phyloP scores from a whole-genome alignment of 1,140 invertebrate species.

The Macrobrachium rosenbergii region DNA sequence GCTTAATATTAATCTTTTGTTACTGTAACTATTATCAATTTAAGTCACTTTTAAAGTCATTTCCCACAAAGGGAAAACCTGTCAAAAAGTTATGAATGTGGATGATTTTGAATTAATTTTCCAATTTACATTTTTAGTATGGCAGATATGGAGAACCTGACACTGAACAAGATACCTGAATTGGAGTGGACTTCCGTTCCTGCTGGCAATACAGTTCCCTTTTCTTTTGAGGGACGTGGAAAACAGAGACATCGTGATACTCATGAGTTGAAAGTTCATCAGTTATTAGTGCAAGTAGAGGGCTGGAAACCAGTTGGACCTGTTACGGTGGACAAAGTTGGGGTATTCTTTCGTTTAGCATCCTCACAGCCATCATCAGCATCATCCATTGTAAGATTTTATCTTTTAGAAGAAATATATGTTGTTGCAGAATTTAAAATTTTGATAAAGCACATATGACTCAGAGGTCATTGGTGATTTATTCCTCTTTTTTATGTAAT shows the following conservation, averaged over 20 bases:
- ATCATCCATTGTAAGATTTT: constrained; percentile 29
- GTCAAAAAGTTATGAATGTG: too few relatives aligned
- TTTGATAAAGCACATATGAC: too few relatives aligned
- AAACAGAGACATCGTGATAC: constrained; percentile 84
- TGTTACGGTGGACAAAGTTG: constrained; percentile 95
- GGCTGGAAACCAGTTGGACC: constrained; percentile 90
- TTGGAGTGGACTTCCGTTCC: constrained; percentile 78
- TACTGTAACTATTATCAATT: too few relatives aligned
- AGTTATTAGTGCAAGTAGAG: constrained; percentile 88
- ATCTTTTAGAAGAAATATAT: not conserved
- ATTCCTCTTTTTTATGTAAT: too few relatives aligned
- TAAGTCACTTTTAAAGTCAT: too few relatives aligned
- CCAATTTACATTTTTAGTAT: constrained; percentile 24
- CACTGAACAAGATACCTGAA: constrained; percentile 2
- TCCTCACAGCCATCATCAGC: constrained; percentile 67
- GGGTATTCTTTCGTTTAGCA: constrained; percentile 90
- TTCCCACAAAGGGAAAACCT: too few relatives aligned
- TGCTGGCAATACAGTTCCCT: constrained; percentile 81
- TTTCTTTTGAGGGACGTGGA: constrained; percentile 84
- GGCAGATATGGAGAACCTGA: constrained; percentile 31
- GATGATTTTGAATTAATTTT: not conserved
- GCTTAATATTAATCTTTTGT: too few relatives aligned
- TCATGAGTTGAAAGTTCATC: constrained; percentile 85
- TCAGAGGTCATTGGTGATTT: too few relatives aligned
- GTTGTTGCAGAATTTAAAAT: not conserved